Evolutionary conservation across 1,140 invertebrate genomes (phyloP).

Genomic region (Thaumetopoea pityocampa): DNA sequence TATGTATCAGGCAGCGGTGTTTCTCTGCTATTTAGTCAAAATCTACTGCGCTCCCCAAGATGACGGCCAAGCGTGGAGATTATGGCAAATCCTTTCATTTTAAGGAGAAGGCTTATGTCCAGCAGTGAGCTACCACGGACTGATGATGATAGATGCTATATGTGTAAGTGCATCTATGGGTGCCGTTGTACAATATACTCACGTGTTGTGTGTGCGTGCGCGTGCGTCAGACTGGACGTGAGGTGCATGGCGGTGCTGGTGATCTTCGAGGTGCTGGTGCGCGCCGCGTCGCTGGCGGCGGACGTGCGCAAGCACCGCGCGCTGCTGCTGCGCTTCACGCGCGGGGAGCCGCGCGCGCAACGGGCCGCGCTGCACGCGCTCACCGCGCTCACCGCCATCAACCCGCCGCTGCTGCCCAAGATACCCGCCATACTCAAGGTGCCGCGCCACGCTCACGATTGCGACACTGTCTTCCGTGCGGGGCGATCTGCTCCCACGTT

Average conservation of each 20-base stretch:
- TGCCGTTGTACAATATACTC: background rate
- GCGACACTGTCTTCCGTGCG: no score
- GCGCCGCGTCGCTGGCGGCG: slow-evolving; percentile 83
- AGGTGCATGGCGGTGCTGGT: slow-evolving; percentile 95
- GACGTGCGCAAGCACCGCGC: slow-evolving; percentile 85
- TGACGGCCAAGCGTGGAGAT: no score
- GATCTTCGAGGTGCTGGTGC: slow-evolving; percentile 94
- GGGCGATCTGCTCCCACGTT: no score
- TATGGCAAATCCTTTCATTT: no score
- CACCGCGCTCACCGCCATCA: slow-evolving; percentile 93
- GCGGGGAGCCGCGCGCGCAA: slow-evolving; percentile 93
- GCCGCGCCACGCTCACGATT: background rate
- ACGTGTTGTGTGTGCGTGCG: background rate
- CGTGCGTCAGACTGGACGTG: slow-evolving; percentile 94
- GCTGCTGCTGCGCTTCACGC: slow-evolving; percentile 90
- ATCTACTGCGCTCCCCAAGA: no score
- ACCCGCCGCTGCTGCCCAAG: slow-evolving; percentile 88
- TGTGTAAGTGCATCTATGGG: no score
- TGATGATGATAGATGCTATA: no score
- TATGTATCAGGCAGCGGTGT: no score
- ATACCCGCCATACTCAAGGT: slow-evolving; percentile 94
- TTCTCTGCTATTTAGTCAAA: no score
- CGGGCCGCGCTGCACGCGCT: slow-evolving; percentile 96
- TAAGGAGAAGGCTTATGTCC: no score
- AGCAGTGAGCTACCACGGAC: no score